Conservation (phyloP, 53 echinoderm and acorn worm species). For the Henricia sp. region DNA sequence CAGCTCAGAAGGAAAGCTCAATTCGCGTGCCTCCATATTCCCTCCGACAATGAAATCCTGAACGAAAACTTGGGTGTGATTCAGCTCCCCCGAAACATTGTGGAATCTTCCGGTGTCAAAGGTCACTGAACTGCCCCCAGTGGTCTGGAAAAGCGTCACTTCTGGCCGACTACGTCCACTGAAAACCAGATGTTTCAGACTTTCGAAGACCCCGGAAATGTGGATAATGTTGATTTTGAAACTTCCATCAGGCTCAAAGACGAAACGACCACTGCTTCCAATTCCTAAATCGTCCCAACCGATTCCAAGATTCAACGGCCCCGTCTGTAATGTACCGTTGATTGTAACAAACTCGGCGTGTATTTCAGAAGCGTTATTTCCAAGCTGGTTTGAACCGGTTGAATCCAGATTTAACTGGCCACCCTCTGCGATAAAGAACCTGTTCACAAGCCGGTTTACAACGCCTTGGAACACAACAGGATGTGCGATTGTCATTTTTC, state of each 20-base stretch:
- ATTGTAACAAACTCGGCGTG: conserved; percentile 50
- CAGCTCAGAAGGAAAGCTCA: conserved; percentile 46
- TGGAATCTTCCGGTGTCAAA: conserved; percentile 63
- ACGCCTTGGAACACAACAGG: conserved; percentile 49
- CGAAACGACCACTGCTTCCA: conserved; percentile 47
- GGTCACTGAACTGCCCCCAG: conserved; percentile 50
- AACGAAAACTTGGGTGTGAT: conserved; percentile 38
- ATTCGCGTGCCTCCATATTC: conserved; percentile 44
- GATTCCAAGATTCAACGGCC: conserved; percentile 28
- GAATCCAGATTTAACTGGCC: conserved; percentile 31
- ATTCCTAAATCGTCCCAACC: conserved; percentile 58
- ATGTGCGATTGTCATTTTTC: conserved; percentile 37
- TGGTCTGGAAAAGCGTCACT: conserved; percentile 36
- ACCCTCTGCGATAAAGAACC: conserved; percentile 34
- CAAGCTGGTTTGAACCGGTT: background rate
- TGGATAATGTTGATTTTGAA: conserved; percentile 40
- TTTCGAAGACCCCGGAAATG: conserved; percentile 59
- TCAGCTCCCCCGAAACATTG: conserved; percentile 28
- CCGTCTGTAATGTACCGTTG: conserved; percentile 51
- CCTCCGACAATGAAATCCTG: conserved; percentile 57
- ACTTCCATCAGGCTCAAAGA: conserved; percentile 50
- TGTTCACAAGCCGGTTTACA: conserved; percentile 18
- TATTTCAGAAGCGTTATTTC: conserved; percentile 26
- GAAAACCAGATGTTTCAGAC: conserved; percentile 49
- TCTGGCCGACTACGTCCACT: conserved; percentile 31